Conservation (phyloP, 2,888 invertebrate species). For the Icerya purchasi region DNA sequence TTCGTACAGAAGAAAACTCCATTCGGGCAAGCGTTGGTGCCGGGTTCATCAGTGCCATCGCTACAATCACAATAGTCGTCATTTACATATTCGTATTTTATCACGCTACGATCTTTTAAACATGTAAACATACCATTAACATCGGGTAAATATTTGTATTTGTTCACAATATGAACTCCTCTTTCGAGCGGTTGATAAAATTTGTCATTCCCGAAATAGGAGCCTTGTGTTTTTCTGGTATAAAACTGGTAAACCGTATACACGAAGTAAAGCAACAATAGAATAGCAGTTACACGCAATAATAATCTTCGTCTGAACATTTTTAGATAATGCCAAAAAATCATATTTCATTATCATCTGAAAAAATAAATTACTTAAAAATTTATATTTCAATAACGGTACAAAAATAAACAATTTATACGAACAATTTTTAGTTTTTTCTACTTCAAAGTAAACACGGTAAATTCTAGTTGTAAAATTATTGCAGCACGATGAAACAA, state of each 20-base stretch:
- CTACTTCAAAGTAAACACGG: too few species aligned
- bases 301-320: not conserved
- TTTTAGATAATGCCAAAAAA: not conserved
- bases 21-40: conserved; percentile 68
- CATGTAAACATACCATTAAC: conserved; percentile 5
- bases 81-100: conserved; percentile 34
- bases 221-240: too few species aligned
- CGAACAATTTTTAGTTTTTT: too few species aligned
- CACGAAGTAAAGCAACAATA: not conserved
- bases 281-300: not conserved
- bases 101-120: not conserved
- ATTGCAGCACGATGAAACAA: too few species aligned
- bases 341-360: not conserved
- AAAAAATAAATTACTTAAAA: too few species aligned
- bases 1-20: conserved; percentile 70
- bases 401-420: too few species aligned
- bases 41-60: conserved; percentile 67
- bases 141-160: not conserved
- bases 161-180: conserved; percentile 6
- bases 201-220: too few species aligned
- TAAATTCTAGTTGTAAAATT: too few species aligned
- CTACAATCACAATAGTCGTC: conserved; percentile 88
- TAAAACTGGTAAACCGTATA: not conserved
- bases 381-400: too few species aligned
- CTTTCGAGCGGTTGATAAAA: not conserved